A percentile compares a stretch with the other conserved stretches of the same genome.
These are phyloP conservation scores for Drosophila austrosaltans DNA, from an alignment of 2,888 invertebrate genomes.

Conservation along the genomic window DNA sequence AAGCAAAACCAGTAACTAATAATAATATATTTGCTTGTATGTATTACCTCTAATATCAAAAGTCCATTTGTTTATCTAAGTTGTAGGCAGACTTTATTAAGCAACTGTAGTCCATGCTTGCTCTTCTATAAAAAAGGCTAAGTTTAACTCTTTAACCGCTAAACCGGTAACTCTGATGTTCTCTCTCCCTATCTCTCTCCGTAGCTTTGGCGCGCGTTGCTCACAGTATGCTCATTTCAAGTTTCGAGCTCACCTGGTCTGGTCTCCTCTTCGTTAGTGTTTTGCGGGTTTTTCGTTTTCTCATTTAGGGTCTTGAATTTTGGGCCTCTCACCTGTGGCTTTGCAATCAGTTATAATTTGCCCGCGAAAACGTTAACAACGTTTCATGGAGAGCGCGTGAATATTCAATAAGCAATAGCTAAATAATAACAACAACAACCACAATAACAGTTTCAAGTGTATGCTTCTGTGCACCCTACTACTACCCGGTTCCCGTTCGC, in stretches of 20 bases:
- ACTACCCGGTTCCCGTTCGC: background rate
- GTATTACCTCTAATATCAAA: no score
- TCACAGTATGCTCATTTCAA: conserved; percentile 41
- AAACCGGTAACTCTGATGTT: conserved; percentile 1
- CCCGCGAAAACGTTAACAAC: conserved; percentile 77
- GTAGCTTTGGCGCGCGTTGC: conserved; percentile 18
- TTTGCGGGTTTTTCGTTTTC: background rate
- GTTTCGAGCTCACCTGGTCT: conserved; percentile 47
- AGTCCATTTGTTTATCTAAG: no score
- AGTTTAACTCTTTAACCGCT: background rate
- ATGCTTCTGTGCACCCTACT: background rate
- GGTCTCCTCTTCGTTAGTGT: conserved; percentile 2
- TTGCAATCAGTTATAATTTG: conserved; percentile 64
- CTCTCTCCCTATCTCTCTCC: conserved; percentile 19
- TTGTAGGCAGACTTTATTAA: background rate
- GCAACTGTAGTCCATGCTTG: background rate
- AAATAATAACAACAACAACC: conserved; percentile 22
- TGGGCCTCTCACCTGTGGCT: conserved; percentile 55
- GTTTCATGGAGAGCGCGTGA: conserved; percentile 47
- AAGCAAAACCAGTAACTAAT: no score
- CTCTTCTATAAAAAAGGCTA: background rate
- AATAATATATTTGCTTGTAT: no score
- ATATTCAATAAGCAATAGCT: conserved; percentile 30
- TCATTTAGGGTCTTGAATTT: conserved; percentile 3
- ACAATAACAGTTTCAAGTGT: conserved; percentile 24